Conservation (phyloP, 2,888 invertebrate genomes). For the Euzophera pinguis region DNA sequence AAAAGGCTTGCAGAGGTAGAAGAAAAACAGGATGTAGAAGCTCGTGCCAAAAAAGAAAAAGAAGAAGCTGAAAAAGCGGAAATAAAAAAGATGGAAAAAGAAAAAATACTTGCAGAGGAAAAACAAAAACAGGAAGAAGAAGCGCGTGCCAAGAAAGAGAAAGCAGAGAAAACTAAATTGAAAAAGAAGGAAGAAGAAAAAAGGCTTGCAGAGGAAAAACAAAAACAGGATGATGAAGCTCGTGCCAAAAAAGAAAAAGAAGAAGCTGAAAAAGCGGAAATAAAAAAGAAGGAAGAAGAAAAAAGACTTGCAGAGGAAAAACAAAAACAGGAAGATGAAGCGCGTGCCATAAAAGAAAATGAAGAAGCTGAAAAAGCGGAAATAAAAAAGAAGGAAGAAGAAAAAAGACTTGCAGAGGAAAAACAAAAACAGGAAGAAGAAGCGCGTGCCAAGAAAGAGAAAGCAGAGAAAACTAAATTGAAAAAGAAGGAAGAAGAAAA, state of each 20-base stretch:
- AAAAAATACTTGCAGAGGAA: not conserved
- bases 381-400: conserved; percentile 1
- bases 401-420: conserved; percentile 8
- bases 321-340: conserved; percentile 16
- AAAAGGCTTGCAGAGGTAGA: not conserved
- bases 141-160: conserved; percentile 8
- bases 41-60: not conserved
- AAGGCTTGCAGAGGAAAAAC: conserved; percentile 17
- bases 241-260: conserved; percentile 10
- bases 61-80: conserved; percentile 6
- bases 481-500: conserved; percentile 9
- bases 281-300: conserved; percentile 13
- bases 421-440: conserved; percentile 16
- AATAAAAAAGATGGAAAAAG: conserved; percentile 1
- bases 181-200: conserved; percentile 13
- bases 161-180: not conserved
- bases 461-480: not conserved
- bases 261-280: not conserved
- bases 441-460: conserved; percentile 18
- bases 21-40: conserved; percentile 13
- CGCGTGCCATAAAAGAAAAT: conserved; percentile 18
- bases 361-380: not conserved
- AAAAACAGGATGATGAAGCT: conserved; percentile 5
- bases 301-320: conserved; percentile 15
- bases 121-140: conserved; percentile 12